phyloP scores from a whole-genome alignment of 2,113 vertebrate genomes.

The Orcinus orca region DNA sequence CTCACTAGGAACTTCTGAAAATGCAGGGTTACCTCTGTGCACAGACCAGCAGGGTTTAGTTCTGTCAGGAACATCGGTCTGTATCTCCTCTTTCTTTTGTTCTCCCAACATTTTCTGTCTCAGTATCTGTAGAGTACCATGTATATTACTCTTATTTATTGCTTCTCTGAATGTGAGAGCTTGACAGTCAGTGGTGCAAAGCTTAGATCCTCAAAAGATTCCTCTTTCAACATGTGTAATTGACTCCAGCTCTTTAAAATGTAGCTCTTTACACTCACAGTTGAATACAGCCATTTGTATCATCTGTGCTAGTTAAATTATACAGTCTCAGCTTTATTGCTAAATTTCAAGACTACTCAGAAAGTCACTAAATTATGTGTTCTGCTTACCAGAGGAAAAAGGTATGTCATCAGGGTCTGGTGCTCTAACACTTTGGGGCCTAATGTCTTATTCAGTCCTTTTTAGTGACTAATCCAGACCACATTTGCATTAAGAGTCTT shows the following conservation, averaged over 20 bases:
- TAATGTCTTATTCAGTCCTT: not conserved
- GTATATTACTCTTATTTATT: not conserved
- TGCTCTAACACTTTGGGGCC: not conserved
- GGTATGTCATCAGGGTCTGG: slow-evolving; percentile 28
- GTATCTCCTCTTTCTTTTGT: not conserved
- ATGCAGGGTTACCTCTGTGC: not conserved
- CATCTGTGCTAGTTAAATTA: not conserved
- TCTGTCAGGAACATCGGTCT: not conserved
- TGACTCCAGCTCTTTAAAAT: slow-evolving; percentile 19
- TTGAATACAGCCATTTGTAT: slow-evolving; percentile 23
- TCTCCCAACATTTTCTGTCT: not conserved
- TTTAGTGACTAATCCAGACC: slow-evolving; percentile 54
- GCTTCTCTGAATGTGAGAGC: not conserved
- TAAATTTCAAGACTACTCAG: slow-evolving; percentile 40
- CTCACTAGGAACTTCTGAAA: slow-evolving; percentile 23
- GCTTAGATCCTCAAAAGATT: slow-evolving; percentile 14
- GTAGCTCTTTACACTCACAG: not conserved
- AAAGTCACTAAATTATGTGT: slow-evolving; percentile 53
- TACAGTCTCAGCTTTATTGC: not conserved
- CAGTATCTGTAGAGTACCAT: accelerated
- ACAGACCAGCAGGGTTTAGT: not conserved
- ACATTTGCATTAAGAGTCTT: slow-evolving; percentile 58
- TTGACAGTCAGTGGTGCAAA: not conserved
- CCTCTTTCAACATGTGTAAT: not conserved
- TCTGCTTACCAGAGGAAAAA: slow-evolving; percentile 39